Evolutionary conservation across 2,113 vertebrate genomes (phyloP), one percentile per base, ranked within the genome.

Genomic region (Lophochroa leadbeateri): DNA sequence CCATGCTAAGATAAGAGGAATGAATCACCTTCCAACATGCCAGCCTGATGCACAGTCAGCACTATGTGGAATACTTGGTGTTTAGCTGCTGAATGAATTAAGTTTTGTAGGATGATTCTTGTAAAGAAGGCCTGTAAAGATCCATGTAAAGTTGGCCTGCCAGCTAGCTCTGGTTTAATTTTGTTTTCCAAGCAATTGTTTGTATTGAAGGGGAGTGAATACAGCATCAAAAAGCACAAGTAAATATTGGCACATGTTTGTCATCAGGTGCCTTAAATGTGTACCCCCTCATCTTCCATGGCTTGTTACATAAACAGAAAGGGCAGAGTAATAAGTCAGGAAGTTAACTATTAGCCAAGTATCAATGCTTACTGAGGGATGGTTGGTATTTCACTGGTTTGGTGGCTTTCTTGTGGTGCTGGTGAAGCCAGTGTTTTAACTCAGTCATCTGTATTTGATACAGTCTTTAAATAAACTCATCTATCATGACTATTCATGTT

Each of bases 391-490:
- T 91, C 76, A 27, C 53, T 74, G 68, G 47, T 33, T 61, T 76
- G 70, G 52, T 11, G 3, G 33, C n/a, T 90, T 89, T 86, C 87
- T 78, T 27, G 13, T 64, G 46, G 33, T 85, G 65, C 41, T 63
- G 70, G 67, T 55, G 61, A 88, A 83, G 68, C 71, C 95, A 88
- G 71, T 94, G 93, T 90, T 96, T 83, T 41, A 55, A 94, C 57
- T 53, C 82, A 82, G 37, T 82, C 67, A 60, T 84, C 76, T 87
- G 17, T 58, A 57, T 39, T 68, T 67, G 63, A 82, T 37, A 80
- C 5, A 70, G 60, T 24, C 44, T 79, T 97, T 95, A 95, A 94
- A 96, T 87, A 94, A 94, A 97, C 64, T 75, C 39, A 68, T 86
- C 68, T 91, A 65, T 95, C 90, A 94, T 7, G 39, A 78, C 31